These are phyloP conservation scores for Microcaecilia unicolor DNA, from an alignment of 2,797 vertebrate genomes.

Conservation along the genomic window DNA sequence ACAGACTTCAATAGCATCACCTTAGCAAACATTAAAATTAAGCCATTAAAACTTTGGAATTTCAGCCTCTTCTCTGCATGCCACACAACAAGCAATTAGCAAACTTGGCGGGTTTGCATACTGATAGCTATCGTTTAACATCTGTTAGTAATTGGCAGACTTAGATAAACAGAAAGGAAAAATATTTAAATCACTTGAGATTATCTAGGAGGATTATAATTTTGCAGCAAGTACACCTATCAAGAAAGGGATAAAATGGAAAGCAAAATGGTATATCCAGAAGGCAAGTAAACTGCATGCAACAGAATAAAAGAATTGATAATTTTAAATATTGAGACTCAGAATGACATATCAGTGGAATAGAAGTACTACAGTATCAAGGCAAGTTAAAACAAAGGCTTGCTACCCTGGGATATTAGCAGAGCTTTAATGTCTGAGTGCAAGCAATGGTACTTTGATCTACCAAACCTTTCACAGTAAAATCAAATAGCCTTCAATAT, in stretches of 20 bases:
- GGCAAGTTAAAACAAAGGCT: neutral
- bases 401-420: neutral
- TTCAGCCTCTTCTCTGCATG: too few species aligned
- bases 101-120: neutral
- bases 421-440: too few species aligned
- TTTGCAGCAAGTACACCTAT: slow-evolving; percentile 3
- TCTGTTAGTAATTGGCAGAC: slow-evolving; percentile 10
- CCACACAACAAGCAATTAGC: too few species aligned
- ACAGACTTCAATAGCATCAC: too few species aligned
- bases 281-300: slow-evolving; percentile 8
- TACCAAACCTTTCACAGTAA: too few species aligned
- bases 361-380: neutral
- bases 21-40: too few species aligned
- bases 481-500: too few species aligned
- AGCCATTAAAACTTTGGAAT: too few species aligned
- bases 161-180: slow-evolving; percentile 6
- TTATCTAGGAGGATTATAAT: neutral
- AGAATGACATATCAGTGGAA: slow-evolving; percentile 1
- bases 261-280: slow-evolving; percentile 5
- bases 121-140: too few species aligned
- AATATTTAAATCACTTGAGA: slow-evolving; percentile 6
- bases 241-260: slow-evolving; percentile 7
- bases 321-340: neutral
- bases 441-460: too few species aligned
- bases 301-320: slow-evolving; percentile 9